These are phyloP conservation scores for Liopterus haemorrhoidalis DNA, from an alignment of 2,888 invertebrate genomes.

Conservation along the genomic window DNA sequence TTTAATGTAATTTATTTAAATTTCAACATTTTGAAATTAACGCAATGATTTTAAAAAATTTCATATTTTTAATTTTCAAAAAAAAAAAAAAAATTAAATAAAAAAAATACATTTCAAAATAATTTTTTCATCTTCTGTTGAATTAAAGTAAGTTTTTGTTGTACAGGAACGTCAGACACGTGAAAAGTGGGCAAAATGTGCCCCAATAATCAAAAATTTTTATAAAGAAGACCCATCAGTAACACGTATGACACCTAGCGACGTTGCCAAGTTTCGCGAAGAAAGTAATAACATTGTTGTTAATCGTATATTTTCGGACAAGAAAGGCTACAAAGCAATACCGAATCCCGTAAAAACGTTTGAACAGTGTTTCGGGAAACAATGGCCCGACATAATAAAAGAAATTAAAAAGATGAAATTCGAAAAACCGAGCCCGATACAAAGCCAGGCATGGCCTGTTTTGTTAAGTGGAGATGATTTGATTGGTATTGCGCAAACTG, in stretches of 20 bases:
- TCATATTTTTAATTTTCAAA: too few species aligned
- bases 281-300: slow-evolving; percentile 71
- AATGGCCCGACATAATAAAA: slow-evolving; percentile 75
- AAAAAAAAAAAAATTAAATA: too few species aligned
- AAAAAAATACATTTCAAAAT: too few species aligned
- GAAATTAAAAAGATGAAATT: slow-evolving; percentile 81
- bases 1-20: too few species aligned
- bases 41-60: too few species aligned
- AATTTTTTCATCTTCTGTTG: too few species aligned
- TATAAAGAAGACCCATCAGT: slow-evolving; percentile 73
- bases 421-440: slow-evolving; percentile 80
- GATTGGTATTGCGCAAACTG: slow-evolving; percentile 95
- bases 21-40: too few species aligned
- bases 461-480: slow-evolving; percentile 84
- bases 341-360: slow-evolving; percentile 77
- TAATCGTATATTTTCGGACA: slow-evolving; percentile 56
- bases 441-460: slow-evolving; percentile 92
- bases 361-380: slow-evolving; percentile 72
- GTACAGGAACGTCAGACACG: slow-evolving; percentile 51
- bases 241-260: slow-evolving; percentile 55
- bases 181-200: slow-evolving; percentile 59
- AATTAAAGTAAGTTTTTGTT: too few species aligned
- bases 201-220: slow-evolving; percentile 71
- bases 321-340: slow-evolving; percentile 46
- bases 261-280: slow-evolving; percentile 59